These are phyloP conservation scores for Phragmatobia fuliginosa DNA, from an alignment of 2,888 invertebrate genomes.

Conservation along the genomic window DNA sequence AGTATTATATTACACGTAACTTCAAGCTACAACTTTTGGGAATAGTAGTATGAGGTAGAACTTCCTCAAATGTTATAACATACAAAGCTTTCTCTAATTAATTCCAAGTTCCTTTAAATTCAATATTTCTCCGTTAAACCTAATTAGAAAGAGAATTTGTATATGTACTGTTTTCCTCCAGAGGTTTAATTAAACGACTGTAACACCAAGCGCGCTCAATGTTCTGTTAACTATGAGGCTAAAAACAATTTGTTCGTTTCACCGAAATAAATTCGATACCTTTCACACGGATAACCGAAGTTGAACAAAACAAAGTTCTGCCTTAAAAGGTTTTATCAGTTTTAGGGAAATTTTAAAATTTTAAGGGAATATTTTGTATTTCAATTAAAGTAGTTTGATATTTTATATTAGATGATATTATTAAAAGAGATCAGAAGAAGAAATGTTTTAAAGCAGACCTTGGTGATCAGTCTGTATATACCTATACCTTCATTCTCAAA, in stretches of 20 bases:
- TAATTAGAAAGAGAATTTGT: conserved; percentile 35
- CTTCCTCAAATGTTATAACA: background rate
- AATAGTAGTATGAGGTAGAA: background rate
- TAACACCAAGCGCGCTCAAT: background rate
- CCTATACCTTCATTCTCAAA: too few species aligned
- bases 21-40: background rate
- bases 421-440: background rate
- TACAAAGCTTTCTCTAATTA: conserved; percentile 17
- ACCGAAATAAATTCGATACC: background rate
- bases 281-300: background rate
- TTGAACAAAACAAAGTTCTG: background rate
- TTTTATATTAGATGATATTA: background rate
- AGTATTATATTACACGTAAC: background rate
- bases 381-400: background rate
- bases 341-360: background rate
- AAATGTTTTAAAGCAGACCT: background rate
- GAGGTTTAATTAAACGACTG: conserved; percentile 37
- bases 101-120: conserved; percentile 27
- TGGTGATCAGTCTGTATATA: too few species aligned
- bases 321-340: background rate
- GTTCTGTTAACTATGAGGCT: background rate
- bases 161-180: conserved; percentile 28
- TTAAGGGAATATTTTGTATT: background rate
- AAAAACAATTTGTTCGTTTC: background rate
- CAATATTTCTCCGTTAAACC: conserved; percentile 35